Conservation (phyloP, 2,797 vertebrate genomes). For the Platalea minor region DNA sequence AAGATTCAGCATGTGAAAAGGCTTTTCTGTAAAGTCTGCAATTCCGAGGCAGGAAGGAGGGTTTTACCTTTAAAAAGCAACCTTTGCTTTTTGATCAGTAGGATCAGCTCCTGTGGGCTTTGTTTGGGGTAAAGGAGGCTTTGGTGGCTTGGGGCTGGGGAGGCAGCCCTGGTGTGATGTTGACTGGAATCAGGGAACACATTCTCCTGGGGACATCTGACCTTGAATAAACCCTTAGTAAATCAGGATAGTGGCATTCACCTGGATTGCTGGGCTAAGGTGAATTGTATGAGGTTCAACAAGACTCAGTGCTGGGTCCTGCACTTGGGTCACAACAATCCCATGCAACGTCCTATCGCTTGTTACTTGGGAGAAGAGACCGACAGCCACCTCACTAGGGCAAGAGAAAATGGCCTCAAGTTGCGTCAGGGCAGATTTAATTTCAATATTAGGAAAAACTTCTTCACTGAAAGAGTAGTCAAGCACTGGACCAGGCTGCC, state of each 20-base stretch:
- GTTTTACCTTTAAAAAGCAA: not conserved
- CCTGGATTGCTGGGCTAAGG: too few relatives aligned
- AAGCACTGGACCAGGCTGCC: too few relatives aligned
- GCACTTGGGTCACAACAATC: too few relatives aligned
- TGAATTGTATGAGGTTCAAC: too few relatives aligned
- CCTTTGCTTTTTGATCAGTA: not conserved
- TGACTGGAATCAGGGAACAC: not conserved
- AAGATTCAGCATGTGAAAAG: not conserved
- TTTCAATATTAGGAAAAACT: too few relatives aligned
- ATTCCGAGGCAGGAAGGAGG: conserved; percentile 1
- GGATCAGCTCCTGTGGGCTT: not conserved
- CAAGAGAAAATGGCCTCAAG: too few relatives aligned
- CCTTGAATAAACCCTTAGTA: not conserved
- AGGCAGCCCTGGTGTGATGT: not conserved
- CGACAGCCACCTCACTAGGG: too few relatives aligned
- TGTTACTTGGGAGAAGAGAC: too few relatives aligned
- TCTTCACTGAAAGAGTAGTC: too few relatives aligned
- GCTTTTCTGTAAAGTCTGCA: not conserved
- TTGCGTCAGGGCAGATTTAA: too few relatives aligned
- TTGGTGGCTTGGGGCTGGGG: not conserved
- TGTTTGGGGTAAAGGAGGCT: not conserved
- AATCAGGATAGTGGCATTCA: not conserved
- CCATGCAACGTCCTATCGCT: too few relatives aligned
- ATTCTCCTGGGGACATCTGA: not conserved
- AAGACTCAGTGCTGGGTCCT: too few relatives aligned